Conservation (phyloP, 2,888 invertebrate genomes). For the Chironomus tentans region DNA sequence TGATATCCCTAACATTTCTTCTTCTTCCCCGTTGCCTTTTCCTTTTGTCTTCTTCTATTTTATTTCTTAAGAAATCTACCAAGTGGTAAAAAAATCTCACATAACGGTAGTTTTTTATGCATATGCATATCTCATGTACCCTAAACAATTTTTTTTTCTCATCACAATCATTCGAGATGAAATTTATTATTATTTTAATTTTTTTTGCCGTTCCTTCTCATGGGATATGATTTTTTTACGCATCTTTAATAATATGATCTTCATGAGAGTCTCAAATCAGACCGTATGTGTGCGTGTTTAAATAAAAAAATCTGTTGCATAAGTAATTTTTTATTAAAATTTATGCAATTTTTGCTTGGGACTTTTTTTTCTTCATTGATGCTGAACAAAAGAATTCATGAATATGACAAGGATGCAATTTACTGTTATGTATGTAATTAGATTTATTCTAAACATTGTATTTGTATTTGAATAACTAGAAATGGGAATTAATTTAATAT, state of each 20-base stretch:
- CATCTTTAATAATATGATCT: neutral
- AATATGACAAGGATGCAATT: conserved; percentile 9
- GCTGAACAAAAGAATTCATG: neutral
- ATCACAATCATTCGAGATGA: neutral
- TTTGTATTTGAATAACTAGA: too few species aligned
- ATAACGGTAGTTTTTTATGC: conserved; percentile 26
- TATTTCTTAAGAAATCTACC: conserved; percentile 5
- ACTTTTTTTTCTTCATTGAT: too few species aligned
- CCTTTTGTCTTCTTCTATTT: too few species aligned
- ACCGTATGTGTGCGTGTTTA: neutral
- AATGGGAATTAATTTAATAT: too few species aligned
- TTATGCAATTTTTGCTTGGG: conserved; percentile 22
- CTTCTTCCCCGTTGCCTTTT: neutral
- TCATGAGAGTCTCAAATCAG: too few species aligned
- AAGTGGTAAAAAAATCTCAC: neutral
- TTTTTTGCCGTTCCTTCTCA: neutral
- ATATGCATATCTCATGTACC: neutral
- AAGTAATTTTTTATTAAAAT: conserved; percentile 7
- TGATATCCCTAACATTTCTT: conserved; percentile 23
- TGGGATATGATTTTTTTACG: neutral
- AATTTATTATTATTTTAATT: conserved; percentile 5
- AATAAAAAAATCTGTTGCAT: conserved; percentile 18
- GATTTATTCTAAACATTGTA: conserved; percentile 2
- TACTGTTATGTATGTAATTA: conserved; percentile 13
- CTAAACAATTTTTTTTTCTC: conserved; percentile 6